Evolutionary conservation across 2,113 vertebrate species (phyloP), one percentile per base, ranked within the genome.

Genomic region (Heterochromis multidens): DNA sequence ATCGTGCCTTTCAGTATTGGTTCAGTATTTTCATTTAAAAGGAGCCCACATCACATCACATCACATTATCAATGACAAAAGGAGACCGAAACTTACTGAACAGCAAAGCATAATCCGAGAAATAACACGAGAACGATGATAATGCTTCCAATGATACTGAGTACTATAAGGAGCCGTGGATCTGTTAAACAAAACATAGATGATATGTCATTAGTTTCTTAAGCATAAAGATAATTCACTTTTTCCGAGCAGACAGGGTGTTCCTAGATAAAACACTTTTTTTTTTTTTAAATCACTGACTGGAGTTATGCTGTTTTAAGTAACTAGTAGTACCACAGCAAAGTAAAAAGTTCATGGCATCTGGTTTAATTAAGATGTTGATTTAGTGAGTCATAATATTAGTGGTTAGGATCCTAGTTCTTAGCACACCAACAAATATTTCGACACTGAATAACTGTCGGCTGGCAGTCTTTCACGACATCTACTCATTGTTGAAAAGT

Each of bases 31-130:
- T 35, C 14, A 19, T 27, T 77, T 35, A 16, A 67, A 19, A 31
- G 19, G 19, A 49, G 67, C 16, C 19, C 25, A 3, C 11, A 72
- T 49, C 43, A 49, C 6, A 29, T 49, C 40, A 3, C 11, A 72
- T 49, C 43, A 49, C 6, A 29, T 49, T 23, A 7, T 52, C 5
- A 21, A 21, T 62, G 40, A 72, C 27, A 52, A 17, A 7, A 62
- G 80, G 29, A 54, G 17, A 72, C 1, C 37, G 8, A 74, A 59
- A 94, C 94, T 87, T 88, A 95, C 94, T 58, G 81, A 67, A 91
- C 2, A 57, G 61, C 46, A 21, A 90, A 89, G 89, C 62, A 90
- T 12, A 91, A 52, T 70, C 86, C 92, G 46, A 93, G 16, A 52
- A 27, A 82, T 3, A 94, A 23, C 31, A 94, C 19, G 1, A 94